phyloP scores from a whole-genome alignment of 1,140 invertebrate species.

The Tribolium castaneum region DNA sequence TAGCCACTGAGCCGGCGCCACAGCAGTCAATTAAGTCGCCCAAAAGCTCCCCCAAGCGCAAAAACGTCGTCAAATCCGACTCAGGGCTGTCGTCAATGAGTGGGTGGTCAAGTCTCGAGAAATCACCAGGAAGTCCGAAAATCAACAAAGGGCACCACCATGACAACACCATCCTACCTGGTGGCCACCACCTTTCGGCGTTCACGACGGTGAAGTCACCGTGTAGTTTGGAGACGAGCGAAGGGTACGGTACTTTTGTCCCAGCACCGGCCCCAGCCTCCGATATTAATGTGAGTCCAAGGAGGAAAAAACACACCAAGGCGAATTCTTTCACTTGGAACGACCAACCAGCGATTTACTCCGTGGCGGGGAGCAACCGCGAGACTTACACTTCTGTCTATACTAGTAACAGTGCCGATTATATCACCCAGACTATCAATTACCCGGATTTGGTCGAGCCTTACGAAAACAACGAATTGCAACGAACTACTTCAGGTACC shows the following conservation, averaged over 20 bases:
- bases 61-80: slow-evolving; percentile 81
- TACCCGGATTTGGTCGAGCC: slow-evolving; percentile 78
- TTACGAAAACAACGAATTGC: slow-evolving; percentile 70
- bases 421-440: slow-evolving; percentile 70
- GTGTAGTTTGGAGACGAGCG: slow-evolving; percentile 60
- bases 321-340: slow-evolving; percentile 57
- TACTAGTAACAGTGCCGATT: slow-evolving; percentile 72
- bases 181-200: slow-evolving; percentile 65
- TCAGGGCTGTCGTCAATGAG: slow-evolving; percentile 88
- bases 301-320: slow-evolving; percentile 54
- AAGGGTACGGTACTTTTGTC: slow-evolving; percentile 65
- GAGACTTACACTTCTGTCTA: slow-evolving; percentile 78
- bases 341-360: slow-evolving; percentile 79
- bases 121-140: slow-evolving; percentile 81
- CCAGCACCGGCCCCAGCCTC: slow-evolving; percentile 66
- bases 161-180: slow-evolving; percentile 62
- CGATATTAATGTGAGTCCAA: slow-evolving; percentile 63
- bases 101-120: slow-evolving; percentile 85
- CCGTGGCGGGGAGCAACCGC: slow-evolving; percentile 76
- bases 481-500: slow-evolving; percentile 62
- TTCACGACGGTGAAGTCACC: slow-evolving; percentile 66
- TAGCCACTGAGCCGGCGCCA: slow-evolving; percentile 61
- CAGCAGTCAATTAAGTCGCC: slow-evolving; percentile 68
- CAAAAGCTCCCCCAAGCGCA: slow-evolving; percentile 78
- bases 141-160: slow-evolving; percentile 33